A percentile compares a stretch with the other conserved stretches of the same genome.
Conservation (phyloP, 1,140 invertebrate genomes). For the Phymorhynchus buccinoides region DNA sequence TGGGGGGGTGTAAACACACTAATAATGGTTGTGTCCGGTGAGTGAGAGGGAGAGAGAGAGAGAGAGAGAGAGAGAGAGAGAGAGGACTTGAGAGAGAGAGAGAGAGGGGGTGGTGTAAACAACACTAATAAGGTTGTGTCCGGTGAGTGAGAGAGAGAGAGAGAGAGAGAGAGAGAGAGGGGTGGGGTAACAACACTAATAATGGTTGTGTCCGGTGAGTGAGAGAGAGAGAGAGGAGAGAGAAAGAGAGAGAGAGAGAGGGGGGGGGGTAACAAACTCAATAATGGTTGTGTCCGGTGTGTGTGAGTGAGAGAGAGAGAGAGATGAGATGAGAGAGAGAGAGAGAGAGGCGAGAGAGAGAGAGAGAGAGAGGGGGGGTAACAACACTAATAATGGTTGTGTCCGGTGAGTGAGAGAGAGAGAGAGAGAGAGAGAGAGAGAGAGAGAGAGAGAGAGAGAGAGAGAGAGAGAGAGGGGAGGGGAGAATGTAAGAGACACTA, state of each 20-base stretch:
- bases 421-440: background rate
- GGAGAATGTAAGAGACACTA: too few relatives aligned
- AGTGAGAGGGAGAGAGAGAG: too few relatives aligned
- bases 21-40: too few relatives aligned
- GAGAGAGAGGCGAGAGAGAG: too few relatives aligned
- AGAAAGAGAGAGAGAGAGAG: background rate
- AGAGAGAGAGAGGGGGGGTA: too few relatives aligned
- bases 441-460: too few relatives aligned
- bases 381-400: too few relatives aligned
- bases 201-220: background rate
- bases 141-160: background rate
- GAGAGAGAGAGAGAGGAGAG: background rate
- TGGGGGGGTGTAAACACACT: too few relatives aligned
- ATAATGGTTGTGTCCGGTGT: background rate
- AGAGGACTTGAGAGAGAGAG: conserved; percentile 8
- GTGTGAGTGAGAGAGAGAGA: too few relatives aligned
- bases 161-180: background rate
- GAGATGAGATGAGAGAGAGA: too few relatives aligned
- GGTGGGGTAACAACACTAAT: too few relatives aligned
- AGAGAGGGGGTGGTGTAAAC: background rate
- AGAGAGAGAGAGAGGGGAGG: too few relatives aligned
- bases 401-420: background rate
- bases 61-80: conserved; percentile 15
- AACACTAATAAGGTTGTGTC: background rate
- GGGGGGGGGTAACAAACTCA: background rate